Percentiles rank a stretch among this genome's conserved stretches.
Evolutionary conservation across 2,113 vertebrate genomes (phyloP).

Genomic region (Rattus norvegicus): DNA sequence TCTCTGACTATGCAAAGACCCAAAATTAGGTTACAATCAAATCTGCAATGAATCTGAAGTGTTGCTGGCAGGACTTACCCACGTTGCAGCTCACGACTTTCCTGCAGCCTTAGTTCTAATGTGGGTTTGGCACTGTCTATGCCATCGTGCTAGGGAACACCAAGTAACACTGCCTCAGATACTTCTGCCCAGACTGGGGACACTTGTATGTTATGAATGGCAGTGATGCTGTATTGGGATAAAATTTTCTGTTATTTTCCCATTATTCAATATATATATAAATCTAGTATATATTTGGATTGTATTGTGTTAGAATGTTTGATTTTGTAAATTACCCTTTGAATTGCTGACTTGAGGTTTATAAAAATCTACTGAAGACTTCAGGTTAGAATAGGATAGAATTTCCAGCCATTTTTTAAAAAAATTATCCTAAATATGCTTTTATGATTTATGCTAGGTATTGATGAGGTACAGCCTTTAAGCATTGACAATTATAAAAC

Average conservation of each 20-base stretch:
- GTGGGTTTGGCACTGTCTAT: neutral
- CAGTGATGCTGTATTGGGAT: neutral
- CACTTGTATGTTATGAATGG: neutral
- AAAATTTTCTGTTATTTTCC: neutral
- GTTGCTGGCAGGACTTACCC: neutral
- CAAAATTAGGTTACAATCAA: neutral
- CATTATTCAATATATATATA: neutral
- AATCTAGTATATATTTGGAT: neutral
- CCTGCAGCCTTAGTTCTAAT: neutral
- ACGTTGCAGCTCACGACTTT: neutral
- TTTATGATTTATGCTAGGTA: neutral
- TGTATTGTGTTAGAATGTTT: neutral
- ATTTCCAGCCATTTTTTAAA: neutral
- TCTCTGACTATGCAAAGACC: neutral
- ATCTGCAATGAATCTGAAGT: neutral
- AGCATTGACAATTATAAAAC: neutral
- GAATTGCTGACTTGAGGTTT: neutral
- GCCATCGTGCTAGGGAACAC: neutral
- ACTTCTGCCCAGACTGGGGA: neutral
- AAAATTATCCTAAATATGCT: neutral
- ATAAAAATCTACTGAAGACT: neutral
- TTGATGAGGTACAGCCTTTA: neutral
- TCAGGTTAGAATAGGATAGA: neutral
- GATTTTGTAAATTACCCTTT: neutral
- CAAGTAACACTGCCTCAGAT: neutral